Conservation (phyloP, 2,888 invertebrate species). For the Tribolium freemani region DNA sequence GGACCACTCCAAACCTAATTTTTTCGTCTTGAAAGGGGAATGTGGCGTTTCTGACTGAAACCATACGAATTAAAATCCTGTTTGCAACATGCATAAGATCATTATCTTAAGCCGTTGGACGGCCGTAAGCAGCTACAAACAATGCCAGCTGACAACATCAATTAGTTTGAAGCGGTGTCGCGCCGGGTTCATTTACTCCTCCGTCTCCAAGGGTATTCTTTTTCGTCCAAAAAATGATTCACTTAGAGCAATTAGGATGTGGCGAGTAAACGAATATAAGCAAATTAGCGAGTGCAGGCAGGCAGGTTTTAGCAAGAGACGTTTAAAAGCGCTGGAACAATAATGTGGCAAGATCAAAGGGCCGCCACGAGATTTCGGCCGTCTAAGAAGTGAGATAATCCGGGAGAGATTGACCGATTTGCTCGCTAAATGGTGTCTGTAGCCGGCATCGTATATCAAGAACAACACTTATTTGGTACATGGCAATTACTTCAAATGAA, state of each 20-base stretch:
- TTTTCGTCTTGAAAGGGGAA: slow-evolving; percentile 13
- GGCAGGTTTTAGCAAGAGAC: slow-evolving; percentile 42
- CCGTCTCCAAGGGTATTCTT: not conserved
- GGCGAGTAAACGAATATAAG: slow-evolving; percentile 34
- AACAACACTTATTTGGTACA: slow-evolving; percentile 43
- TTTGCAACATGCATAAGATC: slow-evolving; percentile 35
- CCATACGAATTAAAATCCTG: slow-evolving; percentile 35
- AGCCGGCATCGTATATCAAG: slow-evolving; percentile 37
- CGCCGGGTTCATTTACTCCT: not conserved
- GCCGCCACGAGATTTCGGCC: not conserved
- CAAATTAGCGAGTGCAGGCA: slow-evolving; percentile 40
- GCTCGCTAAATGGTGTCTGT: slow-evolving; percentile 40
- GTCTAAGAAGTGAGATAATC: not conserved
- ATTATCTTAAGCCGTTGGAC: slow-evolving; percentile 30
- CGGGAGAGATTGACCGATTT: slow-evolving; percentile 20
- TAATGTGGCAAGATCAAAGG: slow-evolving; percentile 6
- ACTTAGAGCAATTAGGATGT: slow-evolving; percentile 40
- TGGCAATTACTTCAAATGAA: slow-evolving; percentile 47
- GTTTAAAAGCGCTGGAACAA: slow-evolving; percentile 44
- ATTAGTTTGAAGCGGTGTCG: slow-evolving; percentile 15
- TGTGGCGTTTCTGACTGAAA: slow-evolving; percentile 14
- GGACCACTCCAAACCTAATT: slow-evolving; percentile 17
- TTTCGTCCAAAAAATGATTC: not conserved
- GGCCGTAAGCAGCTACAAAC: slow-evolving; percentile 23
- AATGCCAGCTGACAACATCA: slow-evolving; percentile 36